Conservation (phyloP, 2,797 vertebrate species). For the Pangasius krempfi region DNA sequence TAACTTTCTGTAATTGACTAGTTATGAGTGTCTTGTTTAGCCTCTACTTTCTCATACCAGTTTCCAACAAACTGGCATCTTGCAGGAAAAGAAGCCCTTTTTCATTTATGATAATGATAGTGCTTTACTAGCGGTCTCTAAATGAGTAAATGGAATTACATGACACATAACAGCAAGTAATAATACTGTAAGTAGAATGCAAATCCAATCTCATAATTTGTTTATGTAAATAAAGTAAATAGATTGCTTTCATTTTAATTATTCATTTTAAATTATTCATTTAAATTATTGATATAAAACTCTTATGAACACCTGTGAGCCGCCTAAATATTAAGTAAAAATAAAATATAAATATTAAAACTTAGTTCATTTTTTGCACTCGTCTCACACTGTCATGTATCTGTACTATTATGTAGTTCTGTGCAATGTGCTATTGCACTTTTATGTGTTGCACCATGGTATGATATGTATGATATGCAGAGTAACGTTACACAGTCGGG, state of each 20-base stretch:
- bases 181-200: background rate
- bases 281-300: background rate
- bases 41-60: background rate
- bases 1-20: background rate
- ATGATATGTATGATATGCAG: background rate
- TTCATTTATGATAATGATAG: background rate
- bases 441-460: background rate
- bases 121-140: background rate
- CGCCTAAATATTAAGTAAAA: background rate
- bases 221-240: background rate
- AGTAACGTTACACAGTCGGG: background rate
- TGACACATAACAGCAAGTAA: background rate
- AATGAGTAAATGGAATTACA: background rate
- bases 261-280: background rate
- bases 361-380: background rate
- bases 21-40: background rate
- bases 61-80: background rate
- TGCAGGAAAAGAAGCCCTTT: background rate
- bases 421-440: background rate
- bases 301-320: background rate
- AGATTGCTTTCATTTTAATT: background rate
- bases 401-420: background rate
- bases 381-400: background rate
- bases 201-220: background rate
- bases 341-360: background rate